These are phyloP conservation scores for Thamnophis elegans DNA, from an alignment of 2,797 vertebrate species.

Conservation along the genomic window DNA sequence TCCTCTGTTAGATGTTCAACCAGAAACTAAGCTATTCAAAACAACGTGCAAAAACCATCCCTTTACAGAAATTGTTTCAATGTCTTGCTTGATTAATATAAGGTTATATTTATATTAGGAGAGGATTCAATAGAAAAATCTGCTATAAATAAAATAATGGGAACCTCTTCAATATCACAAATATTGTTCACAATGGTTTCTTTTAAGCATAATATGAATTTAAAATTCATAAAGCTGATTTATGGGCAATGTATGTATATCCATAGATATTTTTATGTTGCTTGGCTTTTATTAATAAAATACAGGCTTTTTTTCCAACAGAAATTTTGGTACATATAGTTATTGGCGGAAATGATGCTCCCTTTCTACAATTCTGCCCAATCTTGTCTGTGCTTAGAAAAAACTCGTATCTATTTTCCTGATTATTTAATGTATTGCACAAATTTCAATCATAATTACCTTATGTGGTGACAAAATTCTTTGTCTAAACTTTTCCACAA, in stretches of 20 bases:
- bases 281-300: neutral
- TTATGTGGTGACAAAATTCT: constrained; percentile 87
- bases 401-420: neutral
- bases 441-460: constrained; percentile 69
- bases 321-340: neutral
- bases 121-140: neutral
- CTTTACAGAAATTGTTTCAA: neutral
- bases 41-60: neutral
- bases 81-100: neutral
- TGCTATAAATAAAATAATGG: neutral
- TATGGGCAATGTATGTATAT: neutral
- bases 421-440: neutral
- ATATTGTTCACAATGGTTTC: neutral
- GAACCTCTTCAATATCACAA: neutral
- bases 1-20: neutral
- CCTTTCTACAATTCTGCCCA: neutral
- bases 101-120: neutral
- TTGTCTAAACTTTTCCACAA: constrained; percentile 87
- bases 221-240: neutral
- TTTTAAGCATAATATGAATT: neutral
- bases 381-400: neutral
- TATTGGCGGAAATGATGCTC: neutral
- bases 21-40: neutral
- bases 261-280: neutral
- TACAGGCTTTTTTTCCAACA: neutral